Percentiles rank a stretch among this genome's conserved stretches.
phyloP scores from a whole-genome alignment of 1,140 invertebrate species.

The Drosophila ercepeae region DNA sequence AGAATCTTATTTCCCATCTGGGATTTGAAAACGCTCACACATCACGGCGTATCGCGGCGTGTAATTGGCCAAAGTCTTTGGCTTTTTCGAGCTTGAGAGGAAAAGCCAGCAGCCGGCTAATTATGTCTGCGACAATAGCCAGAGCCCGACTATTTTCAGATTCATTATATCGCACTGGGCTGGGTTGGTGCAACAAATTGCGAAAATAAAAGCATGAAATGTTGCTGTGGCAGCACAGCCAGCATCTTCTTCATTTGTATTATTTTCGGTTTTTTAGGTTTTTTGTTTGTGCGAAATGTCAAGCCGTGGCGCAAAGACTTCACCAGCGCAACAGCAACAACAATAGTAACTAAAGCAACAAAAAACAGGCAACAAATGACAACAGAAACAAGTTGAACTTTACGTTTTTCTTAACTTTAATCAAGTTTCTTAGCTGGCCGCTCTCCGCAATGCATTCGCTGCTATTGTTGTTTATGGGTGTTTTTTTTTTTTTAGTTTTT shows the following conservation, averaged over 20 bases:
- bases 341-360: slow-evolving; percentile 10
- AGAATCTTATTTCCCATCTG: slow-evolving; percentile 22
- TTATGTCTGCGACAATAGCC: slow-evolving; percentile 50
- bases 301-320: slow-evolving; percentile 58
- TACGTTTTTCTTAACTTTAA: slow-evolving; percentile 68
- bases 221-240: slow-evolving; percentile 6
- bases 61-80: slow-evolving; percentile 1
- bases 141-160: slow-evolving; percentile 31
- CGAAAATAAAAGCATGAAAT: slow-evolving; percentile 73
- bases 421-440: slow-evolving; percentile 62
- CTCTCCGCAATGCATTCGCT: slow-evolving; percentile 47
- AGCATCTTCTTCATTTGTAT: slow-evolving; percentile 40
- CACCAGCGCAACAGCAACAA: slow-evolving; percentile 36
- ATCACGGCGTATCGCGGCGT: slow-evolving; percentile 8
- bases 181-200: slow-evolving; percentile 61
- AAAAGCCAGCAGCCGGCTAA: slow-evolving; percentile 38
- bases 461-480: slow-evolving; percentile 27
- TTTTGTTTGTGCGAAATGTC: slow-evolving; percentile 71
- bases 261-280: slow-evolving; percentile 14
- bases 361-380: slow-evolving; percentile 32
- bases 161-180: slow-evolving; percentile 27
- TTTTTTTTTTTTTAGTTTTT: slow-evolving; percentile 11
- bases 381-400: slow-evolving; percentile 74
- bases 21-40: slow-evolving; percentile 1
- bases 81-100: slow-evolving; percentile 1